Evolutionary conservation across 2,797 vertebrate species (phyloP).

Genomic region (Gadopsis bispinosus): DNA sequence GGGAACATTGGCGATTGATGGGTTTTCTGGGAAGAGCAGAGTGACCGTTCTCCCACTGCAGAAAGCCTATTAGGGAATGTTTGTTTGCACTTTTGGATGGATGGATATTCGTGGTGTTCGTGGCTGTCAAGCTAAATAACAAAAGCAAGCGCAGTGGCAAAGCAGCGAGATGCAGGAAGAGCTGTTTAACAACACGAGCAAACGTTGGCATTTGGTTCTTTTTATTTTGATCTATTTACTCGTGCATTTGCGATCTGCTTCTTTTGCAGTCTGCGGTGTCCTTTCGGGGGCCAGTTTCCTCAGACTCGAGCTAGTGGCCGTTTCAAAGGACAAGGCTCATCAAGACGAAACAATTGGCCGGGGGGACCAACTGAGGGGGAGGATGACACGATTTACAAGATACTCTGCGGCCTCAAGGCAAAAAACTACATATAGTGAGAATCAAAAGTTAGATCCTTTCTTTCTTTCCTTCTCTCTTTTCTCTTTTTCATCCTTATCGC

Average conservation of each 20-base stretch:
- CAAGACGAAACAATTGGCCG: constrained; percentile 6
- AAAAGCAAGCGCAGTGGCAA: neutral
- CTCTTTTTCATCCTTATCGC: constrained; percentile 51
- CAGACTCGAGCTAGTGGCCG: neutral
- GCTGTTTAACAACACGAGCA: constrained; percentile 5
- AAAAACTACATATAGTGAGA: constrained; percentile 5
- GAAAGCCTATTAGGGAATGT: neutral
- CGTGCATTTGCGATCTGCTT: neutral
- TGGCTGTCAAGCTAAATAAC: constrained; percentile 16
- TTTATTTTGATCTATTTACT: constrained; percentile 14
- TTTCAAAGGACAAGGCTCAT: constrained; percentile 33
- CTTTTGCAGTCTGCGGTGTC: neutral
- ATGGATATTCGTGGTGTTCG: neutral
- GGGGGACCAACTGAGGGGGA: constrained; percentile 8
- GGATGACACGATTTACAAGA: constrained; percentile 21
- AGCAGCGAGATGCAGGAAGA: neutral
- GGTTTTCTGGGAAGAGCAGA: constrained; percentile 26
- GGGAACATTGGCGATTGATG: constrained; percentile 18
- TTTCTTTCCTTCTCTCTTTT: constrained; percentile 1
- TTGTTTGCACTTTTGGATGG: constrained; percentile 20
- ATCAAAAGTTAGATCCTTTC: constrained; percentile 23
- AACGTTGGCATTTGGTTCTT: neutral
- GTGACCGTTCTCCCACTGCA: neutral
- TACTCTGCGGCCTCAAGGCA: neutral
- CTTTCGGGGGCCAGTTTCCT: neutral